Evolutionary conservation across 2,888 invertebrate genomes (phyloP), one percentile per base, ranked within the genome.

Genomic region (Drosophila fungiperda): DNA sequence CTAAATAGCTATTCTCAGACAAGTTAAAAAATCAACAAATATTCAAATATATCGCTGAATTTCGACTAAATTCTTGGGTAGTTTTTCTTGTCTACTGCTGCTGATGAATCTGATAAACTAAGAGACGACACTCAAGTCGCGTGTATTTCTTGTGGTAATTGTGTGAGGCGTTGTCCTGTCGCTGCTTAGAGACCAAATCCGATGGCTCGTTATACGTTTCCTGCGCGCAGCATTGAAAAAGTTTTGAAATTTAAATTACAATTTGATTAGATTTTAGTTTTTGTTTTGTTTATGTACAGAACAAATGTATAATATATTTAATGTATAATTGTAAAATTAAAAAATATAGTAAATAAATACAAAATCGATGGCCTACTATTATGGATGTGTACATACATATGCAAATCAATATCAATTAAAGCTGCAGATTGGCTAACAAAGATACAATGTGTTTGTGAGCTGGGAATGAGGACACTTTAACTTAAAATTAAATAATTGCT

Each of bases 141-240:
- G n/a, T 66, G 26, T 68, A 52, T 64, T 63, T 54, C 49, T 59
- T 61, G 62, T 60, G 60, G 68, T 52, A 59, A 64, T 54, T 50
- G 53, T 61, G 53, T 58, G 54, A n/a, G 61, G 48, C 50, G 53
- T 26, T 35, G 17, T 60, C 58, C 53, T 26, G 42, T 26, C 48
- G 62, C 60, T 70, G 72, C 50, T 90, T 90, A 87, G 65, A 87
- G 85, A 64, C 84, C 86, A 81, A 83, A 76, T 63, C 88, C 90
- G 61, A 85, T 82, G 83, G 78, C 92, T 83, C 91, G 92, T 92
- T 92, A 92, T 91, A 92, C 85, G 71, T 92, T 92, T 75, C 92
- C 92, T 92, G 83, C 45, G 76, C 8, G 68, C 45, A 48, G 75
- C 58, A 67, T 26, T 26, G 29, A 11, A 49, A 61, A 17, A 52